Percentiles rank a stretch among this genome's conserved stretches.
Conservation (phyloP, 2,113 vertebrate species). For the Tapirus terrestris region DNA sequence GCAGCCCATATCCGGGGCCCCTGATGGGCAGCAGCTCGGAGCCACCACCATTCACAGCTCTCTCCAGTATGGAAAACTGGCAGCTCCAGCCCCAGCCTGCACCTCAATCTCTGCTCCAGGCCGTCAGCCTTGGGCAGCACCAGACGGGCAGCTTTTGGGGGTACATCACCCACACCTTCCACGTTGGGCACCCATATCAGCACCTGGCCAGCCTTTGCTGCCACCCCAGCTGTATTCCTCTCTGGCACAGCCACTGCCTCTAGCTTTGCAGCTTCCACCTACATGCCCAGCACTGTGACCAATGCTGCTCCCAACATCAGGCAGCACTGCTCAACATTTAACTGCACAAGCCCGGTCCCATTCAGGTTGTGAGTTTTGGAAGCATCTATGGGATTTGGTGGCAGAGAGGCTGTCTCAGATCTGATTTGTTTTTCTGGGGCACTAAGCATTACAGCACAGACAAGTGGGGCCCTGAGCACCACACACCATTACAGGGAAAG, state of each 20-base stretch:
- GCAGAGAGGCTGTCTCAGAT: no score
- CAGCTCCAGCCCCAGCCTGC: conserved; percentile 21
- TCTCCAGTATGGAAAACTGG: neutral
- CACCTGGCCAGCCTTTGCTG: conserved; percentile 11
- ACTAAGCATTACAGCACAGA: no score
- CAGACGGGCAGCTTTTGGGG: conserved; percentile 80
- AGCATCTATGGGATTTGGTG: conserved; percentile 16
- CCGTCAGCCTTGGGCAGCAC: conserved; percentile 81
- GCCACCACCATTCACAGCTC: no score
- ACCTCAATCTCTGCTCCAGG: neutral
- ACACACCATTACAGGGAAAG: no score
- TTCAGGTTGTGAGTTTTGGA: conserved; percentile 82
- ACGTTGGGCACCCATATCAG: conserved; percentile 65
- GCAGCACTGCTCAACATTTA: neutral
- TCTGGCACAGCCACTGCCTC: conserved; percentile 71
- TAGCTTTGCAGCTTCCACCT: conserved; percentile 79
- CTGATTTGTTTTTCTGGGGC: no score
- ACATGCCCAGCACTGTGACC: conserved; percentile 58
- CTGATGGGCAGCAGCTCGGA: no score
- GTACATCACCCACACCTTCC: conserved; percentile 44
- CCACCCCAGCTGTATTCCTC: conserved; percentile 32
- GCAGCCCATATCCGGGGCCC: no score
- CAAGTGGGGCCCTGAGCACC: no score
- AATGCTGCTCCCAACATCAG: rapidly evolving
- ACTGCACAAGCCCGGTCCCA: conserved; percentile 69